These are phyloP conservation scores for Actenoides lindsayi DNA, from an alignment of 2,113 vertebrate species.

Conservation along the genomic window DNA sequence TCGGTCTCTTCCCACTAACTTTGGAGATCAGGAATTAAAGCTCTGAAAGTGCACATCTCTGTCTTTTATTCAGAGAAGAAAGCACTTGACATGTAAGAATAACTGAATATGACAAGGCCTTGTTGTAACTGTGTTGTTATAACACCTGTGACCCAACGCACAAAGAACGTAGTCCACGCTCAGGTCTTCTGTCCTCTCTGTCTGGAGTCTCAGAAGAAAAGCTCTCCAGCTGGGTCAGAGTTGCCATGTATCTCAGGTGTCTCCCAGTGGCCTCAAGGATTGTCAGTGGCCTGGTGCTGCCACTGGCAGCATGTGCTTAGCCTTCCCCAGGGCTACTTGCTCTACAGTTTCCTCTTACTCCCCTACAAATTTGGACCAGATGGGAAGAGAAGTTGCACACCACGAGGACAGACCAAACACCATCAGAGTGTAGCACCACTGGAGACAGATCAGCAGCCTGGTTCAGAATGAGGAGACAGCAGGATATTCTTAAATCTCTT, in stretches of 20 bases:
- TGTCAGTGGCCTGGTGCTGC: not conserved
- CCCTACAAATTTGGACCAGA: not conserved
- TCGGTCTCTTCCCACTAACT: not conserved
- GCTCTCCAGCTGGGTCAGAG: not conserved
- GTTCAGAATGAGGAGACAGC: not conserved
- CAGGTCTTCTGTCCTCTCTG: not conserved
- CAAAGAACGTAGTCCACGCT: not conserved
- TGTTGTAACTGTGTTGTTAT: not conserved
- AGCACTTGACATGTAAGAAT: not conserved
- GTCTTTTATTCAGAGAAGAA: slow-evolving; percentile 7
- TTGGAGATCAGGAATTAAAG: not conserved
- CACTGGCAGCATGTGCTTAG: not conserved
- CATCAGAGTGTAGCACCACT: not conserved
- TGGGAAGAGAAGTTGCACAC: not conserved
- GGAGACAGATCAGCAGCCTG: not conserved
- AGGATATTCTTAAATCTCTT: not conserved
- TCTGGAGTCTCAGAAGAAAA: not conserved
- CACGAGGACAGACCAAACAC: not conserved
- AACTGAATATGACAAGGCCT: not conserved
- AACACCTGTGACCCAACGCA: not conserved
- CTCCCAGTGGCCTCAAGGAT: not conserved
- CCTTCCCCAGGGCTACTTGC: not conserved
- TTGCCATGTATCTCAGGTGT: rapidly evolving
- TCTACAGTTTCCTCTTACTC: not conserved
- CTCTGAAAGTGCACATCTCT: not conserved